phyloP scores from a whole-genome alignment of 2,113 vertebrate species.

The Astur gentilis region DNA sequence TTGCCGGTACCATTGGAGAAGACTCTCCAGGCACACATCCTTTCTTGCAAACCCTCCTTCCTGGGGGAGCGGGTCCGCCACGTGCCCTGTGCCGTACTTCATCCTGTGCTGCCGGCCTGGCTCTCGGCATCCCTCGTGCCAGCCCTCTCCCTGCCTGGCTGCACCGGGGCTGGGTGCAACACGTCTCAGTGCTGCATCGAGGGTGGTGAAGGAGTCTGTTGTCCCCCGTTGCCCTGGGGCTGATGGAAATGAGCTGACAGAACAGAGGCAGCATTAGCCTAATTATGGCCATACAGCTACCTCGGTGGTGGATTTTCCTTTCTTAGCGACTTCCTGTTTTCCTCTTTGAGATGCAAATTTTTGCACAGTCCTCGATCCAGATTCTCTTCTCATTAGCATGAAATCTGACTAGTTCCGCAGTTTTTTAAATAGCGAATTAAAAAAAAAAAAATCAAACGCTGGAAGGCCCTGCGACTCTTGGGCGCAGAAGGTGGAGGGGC shows the following conservation, averaged over 20 bases:
- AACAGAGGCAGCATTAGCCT: constrained; percentile 46
- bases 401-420: constrained; percentile 53
- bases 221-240: constrained; percentile 8
- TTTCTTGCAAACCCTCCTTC: rapidly evolving
- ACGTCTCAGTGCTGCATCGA: rapidly evolving
- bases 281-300: constrained; percentile 35
- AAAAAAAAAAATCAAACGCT: neutral
- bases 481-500: neutral
- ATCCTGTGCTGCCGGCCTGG: rapidly evolving
- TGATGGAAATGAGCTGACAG: constrained; percentile 45
- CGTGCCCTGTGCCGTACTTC: rapidly evolving
- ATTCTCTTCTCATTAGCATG: constrained; percentile 66
- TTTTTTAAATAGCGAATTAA: constrained; percentile 37
- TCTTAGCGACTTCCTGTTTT: constrained; percentile 59
- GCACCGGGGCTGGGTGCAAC: neutral
- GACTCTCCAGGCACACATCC: rapidly evolving
- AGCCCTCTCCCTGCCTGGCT: neutral
- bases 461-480: neutral
- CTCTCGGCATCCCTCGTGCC: neutral
- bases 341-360: constrained; percentile 71
- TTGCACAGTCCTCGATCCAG: constrained; percentile 57
- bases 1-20: rapidly evolving
- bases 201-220: neutral
- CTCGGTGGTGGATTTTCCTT: constrained; percentile 37
- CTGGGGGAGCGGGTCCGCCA: rapidly evolving